Base-by-base conservation (phyloP, 2,113 vertebrate species). In the Osmerus mordax region DNA sequence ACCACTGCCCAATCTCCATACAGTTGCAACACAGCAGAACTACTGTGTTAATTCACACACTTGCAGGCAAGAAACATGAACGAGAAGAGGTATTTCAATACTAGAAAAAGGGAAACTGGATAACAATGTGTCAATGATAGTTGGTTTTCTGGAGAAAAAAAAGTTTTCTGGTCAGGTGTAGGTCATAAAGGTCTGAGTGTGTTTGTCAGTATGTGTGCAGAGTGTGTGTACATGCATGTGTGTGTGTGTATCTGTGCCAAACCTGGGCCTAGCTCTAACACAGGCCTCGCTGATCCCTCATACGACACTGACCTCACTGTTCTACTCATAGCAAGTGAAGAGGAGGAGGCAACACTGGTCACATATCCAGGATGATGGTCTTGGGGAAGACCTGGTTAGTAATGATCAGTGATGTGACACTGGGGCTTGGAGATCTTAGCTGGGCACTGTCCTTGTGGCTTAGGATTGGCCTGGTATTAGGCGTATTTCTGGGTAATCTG, bases 401-500 rank as follows among this genome's bases (percentile, higher is more conserved):
- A 1, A 47, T 12, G 41, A 47, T 47, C 41, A 47, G 25, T 29
- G 15, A 56, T 56, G 54, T 11, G 55, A 56, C 55, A 56, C n/a
- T 56, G 55, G 55, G 55, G 16, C n/a, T 12, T 21, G 58, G 58
- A 60, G 0, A 60, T 61, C 61, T 73, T 70, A 80, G 65, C 74
- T 61, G 61, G 59, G 65, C 71, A 32, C 65, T 21, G 66, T 78
- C 75, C 79, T 78, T 74, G 76, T 84, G 83, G 78, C 29, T 90
- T 88, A 88, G 84, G 89, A 83, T 85, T 88, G 81, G 84, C 75
- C 76, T 74, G 79, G 88, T 84, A 84, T 91, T 90, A 91, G 52
- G 12, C 71, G 89, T 87, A 91, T 92, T 89, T 87, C 71, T 72
- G 65, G 51, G 74, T 92, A 92, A 93, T 92, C 91, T 85, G 91